These are phyloP conservation scores for Maconellicoccus hirsutus DNA, from an alignment of 1,140 invertebrate genomes.

Conservation along the genomic window DNA sequence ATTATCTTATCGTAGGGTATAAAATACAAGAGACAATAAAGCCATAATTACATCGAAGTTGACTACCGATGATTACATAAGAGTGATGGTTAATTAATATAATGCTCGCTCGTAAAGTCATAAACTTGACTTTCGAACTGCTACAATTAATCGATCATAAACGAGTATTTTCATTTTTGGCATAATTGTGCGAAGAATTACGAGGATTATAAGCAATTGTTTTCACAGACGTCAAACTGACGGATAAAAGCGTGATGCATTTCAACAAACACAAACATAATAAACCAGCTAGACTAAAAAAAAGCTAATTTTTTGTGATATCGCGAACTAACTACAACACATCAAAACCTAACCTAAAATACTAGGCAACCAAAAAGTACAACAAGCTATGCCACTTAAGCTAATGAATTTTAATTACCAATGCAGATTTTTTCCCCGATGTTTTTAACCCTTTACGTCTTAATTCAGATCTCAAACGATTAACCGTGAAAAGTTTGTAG, in stretches of 20 bases:
- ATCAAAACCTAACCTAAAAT: too few relatives aligned
- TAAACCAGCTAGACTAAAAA: too few relatives aligned
- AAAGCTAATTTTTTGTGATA: too few relatives aligned
- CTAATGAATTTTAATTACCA: neutral
- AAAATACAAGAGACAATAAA: neutral
- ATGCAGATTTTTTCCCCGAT: constrained; percentile 11
- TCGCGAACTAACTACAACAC: too few relatives aligned
- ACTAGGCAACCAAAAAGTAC: neutral
- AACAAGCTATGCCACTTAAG: neutral
- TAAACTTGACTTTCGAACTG: too few relatives aligned
- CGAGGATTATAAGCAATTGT: too few relatives aligned
- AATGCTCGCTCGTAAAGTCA: neutral
- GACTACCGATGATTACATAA: neutral
- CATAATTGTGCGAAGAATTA: too few relatives aligned
- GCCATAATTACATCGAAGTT: neutral
- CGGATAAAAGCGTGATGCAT: too few relatives aligned
- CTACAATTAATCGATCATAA: too few relatives aligned
- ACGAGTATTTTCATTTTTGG: too few relatives aligned
- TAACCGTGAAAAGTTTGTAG: constrained; percentile 13
- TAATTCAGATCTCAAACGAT: constrained; percentile 10
- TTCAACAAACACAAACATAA: too few relatives aligned
- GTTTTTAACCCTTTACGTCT: constrained; percentile 19
- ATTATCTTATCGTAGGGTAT: neutral
- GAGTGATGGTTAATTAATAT: neutral
- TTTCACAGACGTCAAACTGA: too few relatives aligned